Base-by-base conservation (phyloP, 2,797 vertebrate species). In the Allochrocebus solatus region DNA sequence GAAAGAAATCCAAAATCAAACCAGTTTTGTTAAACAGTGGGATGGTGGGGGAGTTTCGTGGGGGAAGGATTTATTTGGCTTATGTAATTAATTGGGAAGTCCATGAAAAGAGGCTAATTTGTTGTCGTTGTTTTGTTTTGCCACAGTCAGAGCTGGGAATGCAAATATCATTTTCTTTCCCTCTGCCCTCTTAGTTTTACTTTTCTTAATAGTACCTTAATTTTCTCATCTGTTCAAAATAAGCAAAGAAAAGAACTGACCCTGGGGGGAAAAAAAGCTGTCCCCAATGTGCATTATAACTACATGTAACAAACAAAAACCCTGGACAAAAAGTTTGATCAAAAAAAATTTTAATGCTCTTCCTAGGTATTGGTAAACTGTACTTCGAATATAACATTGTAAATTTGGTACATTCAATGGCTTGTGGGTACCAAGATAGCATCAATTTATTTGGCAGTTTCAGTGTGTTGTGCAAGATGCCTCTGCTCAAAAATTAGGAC, bases 1-100 rank as follows among this genome's bases (percentile, higher is more conserved):
- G 21, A 79, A 96, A 88, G 24, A 95, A 95, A 96, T 76, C 1
- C 4, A 41, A 88, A 75, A 87, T 76, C 9, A 83, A 87, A 84
- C 3, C 4, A 92, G 24, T 13, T 79, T 82, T 33, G 39, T n/a
- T 39, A 87, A 50, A 79, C 41, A 72, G 79, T 83, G 10, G 36
- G 19, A 24, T 67, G 64, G 33, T 67, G 33, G 64, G 33, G 64
- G 64, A 67, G 33, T 8, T 67, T 67, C 1, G 11, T 30, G 0
- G 26, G 26, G 2, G n/a, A 1, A 2, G 53, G 26, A 90, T 64
- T 43, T n/a, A 22, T 79, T 67, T 96, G 33, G 22, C 10, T 61
- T 6, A 10, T 43, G 3, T 55, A 95, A 93, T 67, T 55, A 95
- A 91, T 59, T 48, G 5, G 17, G 5, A 74, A 76, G 10, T 89